A percentile compares a stretch with the other conserved stretches of the same genome.
These are phyloP conservation scores for Coelinius sp. DNA, from an alignment of 2,888 invertebrate genomes.

Conservation along the genomic window DNA sequence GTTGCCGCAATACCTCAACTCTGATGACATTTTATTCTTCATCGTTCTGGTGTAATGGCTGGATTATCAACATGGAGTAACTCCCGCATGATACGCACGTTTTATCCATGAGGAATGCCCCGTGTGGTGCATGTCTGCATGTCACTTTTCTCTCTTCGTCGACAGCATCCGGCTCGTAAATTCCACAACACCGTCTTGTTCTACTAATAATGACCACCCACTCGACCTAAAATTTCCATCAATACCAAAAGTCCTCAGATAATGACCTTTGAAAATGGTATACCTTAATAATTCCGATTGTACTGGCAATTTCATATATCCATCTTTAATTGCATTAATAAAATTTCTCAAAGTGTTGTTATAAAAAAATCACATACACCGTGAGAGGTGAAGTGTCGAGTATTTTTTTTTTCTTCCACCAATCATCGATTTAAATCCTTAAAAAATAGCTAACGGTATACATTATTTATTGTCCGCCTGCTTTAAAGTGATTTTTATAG, in stretches of 20 bases:
- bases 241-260: neutral
- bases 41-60: neutral
- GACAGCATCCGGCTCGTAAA: conserved; percentile 7
- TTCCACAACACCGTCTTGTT: neutral
- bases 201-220: conserved; percentile 17
- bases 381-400: neutral
- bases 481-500: neutral
- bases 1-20: conserved; percentile 13
- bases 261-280: neutral
- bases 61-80: neutral
- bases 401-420: neutral
- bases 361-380: neutral
- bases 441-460: neutral
- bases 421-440: neutral
- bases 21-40: neutral
- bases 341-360: neutral
- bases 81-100: conserved; percentile 11
- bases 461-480: neutral
- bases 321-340: neutral
- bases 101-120: neutral
- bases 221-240: neutral
- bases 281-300: neutral
- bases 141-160: conserved; percentile 7
- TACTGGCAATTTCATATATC: neutral
- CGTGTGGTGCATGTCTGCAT: conserved; percentile 2